Conservation (phyloP, 2,797 vertebrate genomes). For the Macropodus opercularis region DNA sequence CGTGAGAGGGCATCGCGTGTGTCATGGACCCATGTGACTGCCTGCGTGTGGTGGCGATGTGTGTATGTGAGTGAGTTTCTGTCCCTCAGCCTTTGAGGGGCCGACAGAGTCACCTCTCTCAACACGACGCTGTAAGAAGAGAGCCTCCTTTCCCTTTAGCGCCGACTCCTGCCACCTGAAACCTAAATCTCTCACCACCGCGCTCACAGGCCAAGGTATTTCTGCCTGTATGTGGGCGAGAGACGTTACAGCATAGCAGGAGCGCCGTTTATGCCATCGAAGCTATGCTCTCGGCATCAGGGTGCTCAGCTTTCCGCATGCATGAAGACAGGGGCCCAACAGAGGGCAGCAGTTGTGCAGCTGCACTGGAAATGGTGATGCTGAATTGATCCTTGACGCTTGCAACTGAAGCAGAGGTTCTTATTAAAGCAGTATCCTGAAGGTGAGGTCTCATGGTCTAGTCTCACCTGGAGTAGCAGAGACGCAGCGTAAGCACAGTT, state of each 20-base stretch:
- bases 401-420: constrained; percentile 6
- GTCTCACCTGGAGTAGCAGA: background rate
- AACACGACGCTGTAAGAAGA: constrained; percentile 76
- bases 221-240: constrained; percentile 60
- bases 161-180: constrained; percentile 72
- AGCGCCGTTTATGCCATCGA: constrained; percentile 61
- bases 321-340: constrained; percentile 51
- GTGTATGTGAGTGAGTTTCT: constrained; percentile 33
- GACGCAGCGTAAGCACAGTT: background rate
- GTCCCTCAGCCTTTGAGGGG: constrained; percentile 73
- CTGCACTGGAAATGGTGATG: constrained; percentile 16
- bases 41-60: constrained; percentile 17
- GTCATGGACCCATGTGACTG: constrained; percentile 23
- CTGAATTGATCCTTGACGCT: constrained; percentile 9
- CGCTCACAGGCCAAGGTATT: constrained; percentile 74
- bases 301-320: constrained; percentile 56
- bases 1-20: constrained; percentile 22
- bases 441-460: background rate
- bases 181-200: constrained; percentile 70
- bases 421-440: background rate
- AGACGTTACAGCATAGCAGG: constrained; percentile 53
- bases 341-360: constrained; percentile 73
- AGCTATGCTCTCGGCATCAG: constrained; percentile 52
- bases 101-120: constrained; percentile 75
- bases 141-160: constrained; percentile 77